Evolutionary conservation across 1,140 invertebrate genomes (phyloP), one percentile per base, ranked within the genome.

Genomic region (Drosophila kikkawai): DNA sequence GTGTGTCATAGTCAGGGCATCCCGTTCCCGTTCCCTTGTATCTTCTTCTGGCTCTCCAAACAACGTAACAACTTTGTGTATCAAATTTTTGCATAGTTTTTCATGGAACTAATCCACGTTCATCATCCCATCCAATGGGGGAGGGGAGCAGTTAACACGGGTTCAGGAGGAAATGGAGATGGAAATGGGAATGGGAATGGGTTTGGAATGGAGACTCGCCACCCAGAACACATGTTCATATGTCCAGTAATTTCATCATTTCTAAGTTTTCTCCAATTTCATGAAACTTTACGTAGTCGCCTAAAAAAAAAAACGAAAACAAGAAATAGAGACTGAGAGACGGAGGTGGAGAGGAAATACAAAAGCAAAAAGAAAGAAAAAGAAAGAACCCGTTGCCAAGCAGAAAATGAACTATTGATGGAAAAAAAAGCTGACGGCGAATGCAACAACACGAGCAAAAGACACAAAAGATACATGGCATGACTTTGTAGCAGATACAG

Each of bases 161-260:
- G 17, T 37, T 34, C 51, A 34, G 32, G 15, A 45, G 51, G 61
- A 29, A 48, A 50, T 34, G 73, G 42, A 41, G 15, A 6, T 13
- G 53, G 7, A 44, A 39, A 48, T 55, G 45, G n/a, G 42, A 50
- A 41, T 12, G 29, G 15, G 37, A 39, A 39, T 39, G 37, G 37
- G 8, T 5, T 9, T 56, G 57, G 47, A 22, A 12, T 45, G 67
- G 45, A 55, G 57, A 57, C 50, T 53, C 55, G 65, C 71, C 55
- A 50, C 32, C 51, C 58, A 59, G 45, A 70, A 57, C 73, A 78
- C 63, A 67, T 65, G 60, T 82, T 22, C 51, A 37, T 56, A 88
- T 75, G 84, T 88, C 81, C 85, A 84, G 85, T 84, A 88, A 84
- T 88, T 88, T 90, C 85, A 88, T 88, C 84, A 90, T 84, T 84